phyloP scores from a whole-genome alignment of 2,113 vertebrate species.

The human region DNA sequence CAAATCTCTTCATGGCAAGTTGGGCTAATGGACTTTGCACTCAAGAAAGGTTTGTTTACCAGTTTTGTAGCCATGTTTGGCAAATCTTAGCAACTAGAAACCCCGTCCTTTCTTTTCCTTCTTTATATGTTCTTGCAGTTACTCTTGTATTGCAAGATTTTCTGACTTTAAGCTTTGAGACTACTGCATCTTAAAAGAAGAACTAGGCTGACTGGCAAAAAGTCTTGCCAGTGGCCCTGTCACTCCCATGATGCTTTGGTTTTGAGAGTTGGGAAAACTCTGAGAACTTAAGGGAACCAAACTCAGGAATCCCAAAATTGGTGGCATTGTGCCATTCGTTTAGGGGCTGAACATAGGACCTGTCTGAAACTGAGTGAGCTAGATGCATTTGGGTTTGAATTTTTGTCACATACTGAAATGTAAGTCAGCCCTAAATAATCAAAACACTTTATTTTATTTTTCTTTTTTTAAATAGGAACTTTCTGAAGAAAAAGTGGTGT shows the following conservation, averaged over 20 bases:
- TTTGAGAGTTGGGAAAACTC: conserved; percentile 77
- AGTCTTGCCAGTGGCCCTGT: background rate
- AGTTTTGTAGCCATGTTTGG: conserved; percentile 38
- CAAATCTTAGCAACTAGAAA: background rate
- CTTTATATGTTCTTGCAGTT: background rate
- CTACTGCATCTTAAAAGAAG: conserved; percentile 72
- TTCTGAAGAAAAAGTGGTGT: conserved; percentile 77
- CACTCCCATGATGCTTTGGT: conserved; percentile 70
- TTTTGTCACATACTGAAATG: conserved; percentile 76
- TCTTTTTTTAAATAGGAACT: conserved; percentile 78
- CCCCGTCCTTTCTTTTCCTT: background rate
- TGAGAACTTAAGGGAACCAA: conserved; percentile 81
- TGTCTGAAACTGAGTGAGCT: conserved; percentile 42
- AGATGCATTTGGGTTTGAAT: conserved; percentile 63
- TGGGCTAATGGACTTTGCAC: conserved; percentile 59
- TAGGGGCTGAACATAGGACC: conserved; percentile 66
- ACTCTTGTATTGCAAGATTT: background rate
- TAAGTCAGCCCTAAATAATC: conserved; percentile 79
- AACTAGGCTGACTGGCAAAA: conserved; percentile 39
- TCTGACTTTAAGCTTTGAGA: conserved; percentile 66
- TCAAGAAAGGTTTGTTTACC: conserved; percentile 50
- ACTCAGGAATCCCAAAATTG: conserved; percentile 84
- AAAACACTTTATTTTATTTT: conserved; percentile 73
- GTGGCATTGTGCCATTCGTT: conserved; percentile 74
- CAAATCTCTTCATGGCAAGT: conserved; percentile 37